phyloP scores from a whole-genome alignment of 2,113 vertebrate genomes.

The Eudyptes chrysolophus region DNA sequence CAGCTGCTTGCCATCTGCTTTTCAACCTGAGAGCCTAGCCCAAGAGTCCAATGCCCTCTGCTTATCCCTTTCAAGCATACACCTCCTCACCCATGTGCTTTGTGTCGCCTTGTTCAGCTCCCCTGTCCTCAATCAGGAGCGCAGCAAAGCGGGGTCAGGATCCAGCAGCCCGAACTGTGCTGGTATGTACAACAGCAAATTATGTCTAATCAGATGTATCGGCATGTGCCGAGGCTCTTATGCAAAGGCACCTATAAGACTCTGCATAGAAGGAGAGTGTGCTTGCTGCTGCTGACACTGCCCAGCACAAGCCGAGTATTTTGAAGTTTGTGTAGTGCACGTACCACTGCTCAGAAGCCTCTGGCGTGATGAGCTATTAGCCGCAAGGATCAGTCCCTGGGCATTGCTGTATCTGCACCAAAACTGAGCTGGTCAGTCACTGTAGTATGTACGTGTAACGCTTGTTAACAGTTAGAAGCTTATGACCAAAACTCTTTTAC shows the following conservation, averaged over 20 bases:
- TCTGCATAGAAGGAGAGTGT: background rate
- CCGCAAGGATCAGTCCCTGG: background rate
- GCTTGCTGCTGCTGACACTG: background rate
- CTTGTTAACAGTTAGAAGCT: background rate
- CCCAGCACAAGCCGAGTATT: background rate
- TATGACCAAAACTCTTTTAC: background rate
- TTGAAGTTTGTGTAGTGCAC: background rate
- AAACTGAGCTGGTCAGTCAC: background rate
- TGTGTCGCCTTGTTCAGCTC: background rate
- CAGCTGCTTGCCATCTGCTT: background rate
- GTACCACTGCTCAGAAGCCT: background rate
- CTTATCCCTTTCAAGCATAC: background rate
- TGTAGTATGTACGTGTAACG: accelerated
- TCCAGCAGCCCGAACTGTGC: background rate
- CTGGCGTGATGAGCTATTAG: background rate
- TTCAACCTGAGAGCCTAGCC: background rate
- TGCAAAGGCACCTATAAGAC: background rate
- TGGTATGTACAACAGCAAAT: background rate
- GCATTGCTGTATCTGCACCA: background rate
- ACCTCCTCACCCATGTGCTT: background rate
- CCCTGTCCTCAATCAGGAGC: background rate
- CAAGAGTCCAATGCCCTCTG: background rate
- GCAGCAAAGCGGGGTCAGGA: background rate
- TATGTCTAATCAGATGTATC: background rate
- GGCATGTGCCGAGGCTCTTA: background rate